A percentile compares a stretch with the other conserved stretches of the same genome.
phyloP scores from a whole-genome alignment of 1,140 invertebrate genomes.

The Drosophila saltans region DNA sequence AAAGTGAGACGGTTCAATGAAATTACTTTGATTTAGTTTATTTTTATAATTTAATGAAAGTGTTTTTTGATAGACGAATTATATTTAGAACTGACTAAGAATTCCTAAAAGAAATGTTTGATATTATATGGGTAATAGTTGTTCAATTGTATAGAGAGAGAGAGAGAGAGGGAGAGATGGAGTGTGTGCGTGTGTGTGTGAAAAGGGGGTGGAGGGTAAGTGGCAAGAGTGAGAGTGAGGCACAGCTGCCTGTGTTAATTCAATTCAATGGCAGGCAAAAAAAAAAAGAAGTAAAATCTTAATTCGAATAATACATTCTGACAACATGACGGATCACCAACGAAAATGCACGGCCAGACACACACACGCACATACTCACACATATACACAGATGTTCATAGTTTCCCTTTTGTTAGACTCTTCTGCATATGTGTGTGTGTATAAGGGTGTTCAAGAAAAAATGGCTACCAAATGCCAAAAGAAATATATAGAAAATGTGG shows the following conservation, averaged over 20 bases:
- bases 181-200: neutral
- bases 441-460: conserved; percentile 79
- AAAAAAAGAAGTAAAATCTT: conserved; percentile 80
- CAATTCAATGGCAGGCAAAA: conserved; percentile 73
- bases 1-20: neutral
- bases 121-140: neutral
- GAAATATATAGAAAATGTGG: conserved; percentile 52
- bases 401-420: conserved; percentile 66
- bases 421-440: conserved; percentile 52
- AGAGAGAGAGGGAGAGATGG: neutral
- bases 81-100: conserved; percentile 15
- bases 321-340: conserved; percentile 83
- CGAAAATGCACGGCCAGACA: conserved; percentile 75
- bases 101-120: neutral
- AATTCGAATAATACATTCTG: conserved; percentile 83
- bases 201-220: conserved; percentile 1
- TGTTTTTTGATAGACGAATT: conserved; percentile 5
- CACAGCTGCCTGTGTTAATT: conserved; percentile 75
- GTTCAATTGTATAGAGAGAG: neutral
- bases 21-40: conserved; percentile 12
- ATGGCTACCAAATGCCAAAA: conserved; percentile 71
- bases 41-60: conserved; percentile 18
- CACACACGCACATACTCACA: conserved; percentile 19
- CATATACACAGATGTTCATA: conserved; percentile 62
- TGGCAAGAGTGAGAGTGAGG: conserved; percentile 26